Evolutionary conservation across 2,797 vertebrate genomes (phyloP).

Genomic region (Brachymystax lenok): DNA sequence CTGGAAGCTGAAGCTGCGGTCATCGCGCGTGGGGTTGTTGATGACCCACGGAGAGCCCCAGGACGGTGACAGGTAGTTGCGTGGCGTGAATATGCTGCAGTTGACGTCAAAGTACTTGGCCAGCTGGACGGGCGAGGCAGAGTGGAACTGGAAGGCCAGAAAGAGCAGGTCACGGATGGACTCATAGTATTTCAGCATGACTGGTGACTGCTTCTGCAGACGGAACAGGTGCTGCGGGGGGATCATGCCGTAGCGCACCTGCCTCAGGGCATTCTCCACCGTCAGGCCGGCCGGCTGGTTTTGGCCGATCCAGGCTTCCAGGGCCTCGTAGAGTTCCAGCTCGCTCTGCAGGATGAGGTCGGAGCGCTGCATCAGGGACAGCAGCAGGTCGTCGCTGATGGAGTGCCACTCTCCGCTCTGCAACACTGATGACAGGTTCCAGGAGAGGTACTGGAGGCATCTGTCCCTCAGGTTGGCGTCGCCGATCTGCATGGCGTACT

Average conservation of each 20-base stretch:
- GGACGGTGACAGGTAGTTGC: conserved; percentile 90
- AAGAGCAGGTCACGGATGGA: conserved; percentile 89
- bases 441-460: conserved; percentile 94
- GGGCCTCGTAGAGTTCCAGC: conserved; percentile 88
- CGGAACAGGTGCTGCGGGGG: conserved; percentile 89
- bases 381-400: conserved; percentile 87
- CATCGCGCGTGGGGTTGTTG: conserved; percentile 91
- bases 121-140: conserved; percentile 88
- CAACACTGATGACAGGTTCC: conserved; percentile 92
- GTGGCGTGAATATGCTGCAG: conserved; percentile 92
- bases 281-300: conserved; percentile 76
- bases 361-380: conserved; percentile 89
- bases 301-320: conserved; percentile 87
- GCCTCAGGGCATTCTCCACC: conserved; percentile 80
- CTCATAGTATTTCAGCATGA: conserved; percentile 80
- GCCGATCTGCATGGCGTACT: conserved; percentile 85
- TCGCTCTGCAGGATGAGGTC: conserved; percentile 93
- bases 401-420: conserved; percentile 87
- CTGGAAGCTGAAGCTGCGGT: conserved; percentile 95
- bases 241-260: conserved; percentile 94
- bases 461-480: conserved; percentile 85
- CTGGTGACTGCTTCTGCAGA: conserved; percentile 86
- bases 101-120: conserved; percentile 96
- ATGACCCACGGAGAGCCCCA: conserved; percentile 96
- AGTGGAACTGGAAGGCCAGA: conserved; percentile 95